Evolutionary conservation across 2,113 vertebrate genomes (phyloP), one percentile per base, ranked within the genome.

Genomic region (Sturnus vulgaris): DNA sequence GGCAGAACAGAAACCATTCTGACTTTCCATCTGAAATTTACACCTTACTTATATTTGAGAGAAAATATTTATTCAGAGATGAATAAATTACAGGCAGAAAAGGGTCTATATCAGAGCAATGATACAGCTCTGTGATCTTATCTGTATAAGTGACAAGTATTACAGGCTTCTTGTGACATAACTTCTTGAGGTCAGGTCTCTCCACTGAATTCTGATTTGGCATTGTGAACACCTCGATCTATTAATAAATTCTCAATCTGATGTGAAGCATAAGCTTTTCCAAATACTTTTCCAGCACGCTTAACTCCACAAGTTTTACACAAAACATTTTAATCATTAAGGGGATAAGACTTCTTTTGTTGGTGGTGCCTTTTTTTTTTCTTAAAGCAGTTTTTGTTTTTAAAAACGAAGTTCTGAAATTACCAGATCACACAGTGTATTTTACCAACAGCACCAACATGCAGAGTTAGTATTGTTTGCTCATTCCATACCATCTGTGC

Each of bases 401-500:
- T 37, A 69, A 91, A 85, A 76, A 61, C 10, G 22, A 87, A 65
- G 33, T 63, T 70, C 66, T 88, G 90, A 95, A 92, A 90, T 12
- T 1, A 70, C 37, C 33, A 80, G 55, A 57, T 63, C 1, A 1
- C 40, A 84, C 0, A 0, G 16, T 80, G 5, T 68, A 87, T 76
- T 91, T 77, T 76, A 82, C 39, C 63, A 89, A 80, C 23, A 87
- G 37, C 63, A 86, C 68, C 72, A 91, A 30, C 59, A 65, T 0
- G 0, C 31, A 77, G 65, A 63, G 49, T 37, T 76, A 82, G 33
- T 72, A 77, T 40, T 69, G 61, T 85, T 76, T 85, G 53, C 46
- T 90, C 27, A 57, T 91, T 85, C 63, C 81, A 66, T 65, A 92
- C 82, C 89, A 94, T 94, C 82, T 96, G 87, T 82, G 78, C 65